Base-by-base conservation (phyloP, 2,888 invertebrate species). In the Ditula angustiorana region DNA sequence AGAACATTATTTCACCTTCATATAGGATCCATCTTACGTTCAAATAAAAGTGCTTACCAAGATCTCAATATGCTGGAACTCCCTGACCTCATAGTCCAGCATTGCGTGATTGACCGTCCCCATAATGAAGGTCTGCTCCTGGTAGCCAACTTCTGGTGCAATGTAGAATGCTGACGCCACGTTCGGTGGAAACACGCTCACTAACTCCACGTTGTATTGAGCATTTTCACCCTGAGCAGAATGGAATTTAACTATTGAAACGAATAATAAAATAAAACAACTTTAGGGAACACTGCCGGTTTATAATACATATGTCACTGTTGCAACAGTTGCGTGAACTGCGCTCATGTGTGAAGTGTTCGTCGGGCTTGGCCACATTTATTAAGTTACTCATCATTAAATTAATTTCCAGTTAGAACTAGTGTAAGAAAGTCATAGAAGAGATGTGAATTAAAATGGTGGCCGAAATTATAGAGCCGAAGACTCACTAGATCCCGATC, bases 71-170 rank as follows among this genome's bases (percentile, higher is more conserved):
- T 85, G 70, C 69, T 90, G 90, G 90, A 94, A 95, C 1, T 80
- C 74, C 0, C 74, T 69, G 26, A 92, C 85, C 78, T 95, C 95
- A 73, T 87, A 96, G 77, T 96, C 95, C 19, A 96, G 83, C 74
- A 91, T 81, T 4, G 77, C 75, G 64, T 94, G 91, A 78, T 95
- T 84, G 2, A 80, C 71, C 1, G 95, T 94, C 8, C 93, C 93
- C 78, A 95, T 87, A 28, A 93, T 90, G 78, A 95, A 95, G 47
- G 85, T 83, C 67, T 94, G 94, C 2, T 83, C 76, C 77, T 95
- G 94, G 80, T 95, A 95, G 11, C 95, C 95, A 2, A 88, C 86
- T 28, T 81, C 84, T 0, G 95, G 95, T 19, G 95, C 93, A 11
- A 95, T 85, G 74, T 93, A 85, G 82, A 95, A 95, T 0, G 95